Base-by-base conservation (phyloP, 2,797 vertebrate species). In the Peromyscus nudipes region DNA sequence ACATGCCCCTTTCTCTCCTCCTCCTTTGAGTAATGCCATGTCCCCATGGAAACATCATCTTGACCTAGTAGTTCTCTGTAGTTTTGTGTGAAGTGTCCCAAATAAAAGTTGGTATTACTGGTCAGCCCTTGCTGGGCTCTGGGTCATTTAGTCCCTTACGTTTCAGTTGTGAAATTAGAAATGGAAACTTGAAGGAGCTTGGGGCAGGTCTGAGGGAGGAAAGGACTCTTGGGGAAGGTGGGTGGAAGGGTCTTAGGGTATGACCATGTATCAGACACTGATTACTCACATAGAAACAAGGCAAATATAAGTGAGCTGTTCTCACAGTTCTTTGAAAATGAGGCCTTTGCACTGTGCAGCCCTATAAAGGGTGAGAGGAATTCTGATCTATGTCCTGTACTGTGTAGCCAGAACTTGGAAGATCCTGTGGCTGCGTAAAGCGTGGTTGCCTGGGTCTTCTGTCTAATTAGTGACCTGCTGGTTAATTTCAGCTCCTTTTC, bases 61-160 rank as follows among this genome's bases (percentile, higher is more conserved):
- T n/a, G 40, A 46, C 57, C 92, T 77, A 81, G 43, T 60, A 76
- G 52, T 91, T 94, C 65, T 95, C 62, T 91, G 55, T 71, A 60
- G 4, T 6, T 40, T 55, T 67, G 6, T 92, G 91, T 57, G 87
- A 83, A 85, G 37, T 83, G 34, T 92, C 29, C n/a, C 29, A 79
- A 52, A 21, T 34, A 46, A 79, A 91, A 90, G 69, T 71, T 40
- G 29, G 29, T 86, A 40, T 82, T 29, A 4, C 21, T 60, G 31
- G 52, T 80, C 49, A 71, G 37, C 17, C 2, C 34, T 96, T 57
- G 11, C 62, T 96, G 40, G 64, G 91, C 25, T 96, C 57, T 92
- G 37, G 29, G 84, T 94, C 55, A n/a, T 69, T 25, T 73, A 80
- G 29, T 65, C 31, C 49, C 46, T 46, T 80, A 14, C 7, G 21